Evolutionary conservation across 2,113 vertebrate species (phyloP).

Genomic region (Caretta caretta): DNA sequence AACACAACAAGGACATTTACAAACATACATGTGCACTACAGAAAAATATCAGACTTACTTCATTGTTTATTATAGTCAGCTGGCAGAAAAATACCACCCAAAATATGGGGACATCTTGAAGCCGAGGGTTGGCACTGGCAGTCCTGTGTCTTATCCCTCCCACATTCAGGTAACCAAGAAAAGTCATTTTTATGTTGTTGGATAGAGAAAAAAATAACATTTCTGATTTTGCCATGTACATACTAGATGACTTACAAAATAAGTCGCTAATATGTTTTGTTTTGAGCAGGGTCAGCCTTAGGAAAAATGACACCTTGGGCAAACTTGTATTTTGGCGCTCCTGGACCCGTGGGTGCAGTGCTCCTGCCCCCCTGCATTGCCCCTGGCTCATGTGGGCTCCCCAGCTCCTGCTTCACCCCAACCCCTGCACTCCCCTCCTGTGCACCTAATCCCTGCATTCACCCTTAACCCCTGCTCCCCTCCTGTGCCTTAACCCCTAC

Average conservation of each 20-base stretch:
- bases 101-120: not conserved
- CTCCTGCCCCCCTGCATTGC: no score
- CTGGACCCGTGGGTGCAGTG: no score
- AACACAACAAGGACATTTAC: not conserved
- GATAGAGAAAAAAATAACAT: not conserved
- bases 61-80: not conserved
- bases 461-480: no score
- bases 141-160: not conserved
- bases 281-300: not conserved
- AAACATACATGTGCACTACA: not conserved
- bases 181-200: not conserved
- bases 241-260: not conserved
- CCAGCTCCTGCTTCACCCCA: no score
- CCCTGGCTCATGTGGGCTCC: no score
- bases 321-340: no score
- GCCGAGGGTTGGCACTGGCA: not conserved
- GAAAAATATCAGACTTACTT: not conserved
- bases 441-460: no score
- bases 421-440: no score
- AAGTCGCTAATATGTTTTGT: not conserved
- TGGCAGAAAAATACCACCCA: not conserved
- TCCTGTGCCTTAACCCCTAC: no score
- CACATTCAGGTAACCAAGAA: not conserved
- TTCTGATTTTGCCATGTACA: not conserved
- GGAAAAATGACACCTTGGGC: no score